phyloP scores from a whole-genome alignment of 1,140 invertebrate species.

The Nixonia krombeini region DNA sequence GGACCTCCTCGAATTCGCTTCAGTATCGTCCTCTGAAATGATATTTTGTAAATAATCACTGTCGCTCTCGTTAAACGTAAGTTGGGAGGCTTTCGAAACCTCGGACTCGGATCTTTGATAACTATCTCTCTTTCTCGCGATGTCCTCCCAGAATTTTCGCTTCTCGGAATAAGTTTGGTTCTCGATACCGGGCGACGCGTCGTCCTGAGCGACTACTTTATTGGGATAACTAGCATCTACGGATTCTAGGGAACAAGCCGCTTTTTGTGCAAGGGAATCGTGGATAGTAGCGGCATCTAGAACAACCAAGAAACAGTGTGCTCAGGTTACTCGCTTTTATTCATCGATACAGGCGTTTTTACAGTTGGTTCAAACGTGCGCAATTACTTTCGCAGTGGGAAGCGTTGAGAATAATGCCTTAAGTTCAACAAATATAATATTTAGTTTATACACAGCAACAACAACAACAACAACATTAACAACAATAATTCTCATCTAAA shows the following conservation, averaged over 20 bases:
- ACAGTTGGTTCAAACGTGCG: slow-evolving; percentile 28
- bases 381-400: slow-evolving; percentile 14
- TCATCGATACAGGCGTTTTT: slow-evolving; percentile 48
- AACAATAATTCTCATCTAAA: slow-evolving; percentile 39
- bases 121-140: slow-evolving; percentile 63
- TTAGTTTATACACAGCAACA: slow-evolving; percentile 43
- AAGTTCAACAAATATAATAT: slow-evolving; percentile 27
- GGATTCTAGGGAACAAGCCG: slow-evolving; percentile 67
- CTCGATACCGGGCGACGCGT: slow-evolving; percentile 58
- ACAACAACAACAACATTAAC: slow-evolving; percentile 42
- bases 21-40: slow-evolving; percentile 57
- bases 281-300: slow-evolving; percentile 68
- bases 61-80: slow-evolving; percentile 66
- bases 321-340: slow-evolving; percentile 62
- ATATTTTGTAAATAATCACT: slow-evolving; percentile 61
- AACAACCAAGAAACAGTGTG: slow-evolving; percentile 67
- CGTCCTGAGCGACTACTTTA: slow-evolving; percentile 58
- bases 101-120: slow-evolving; percentile 69
- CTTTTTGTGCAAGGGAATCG: slow-evolving; percentile 68
- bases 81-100: slow-evolving; percentile 62
- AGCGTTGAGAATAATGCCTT: slow-evolving; percentile 29
- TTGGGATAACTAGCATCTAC: slow-evolving; percentile 69
- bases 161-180: slow-evolving; percentile 69
- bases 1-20: slow-evolving; percentile 47
- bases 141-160: slow-evolving; percentile 69